phyloP scores from a whole-genome alignment of 1,140 invertebrate species.

The Drosophila sproati region DNA sequence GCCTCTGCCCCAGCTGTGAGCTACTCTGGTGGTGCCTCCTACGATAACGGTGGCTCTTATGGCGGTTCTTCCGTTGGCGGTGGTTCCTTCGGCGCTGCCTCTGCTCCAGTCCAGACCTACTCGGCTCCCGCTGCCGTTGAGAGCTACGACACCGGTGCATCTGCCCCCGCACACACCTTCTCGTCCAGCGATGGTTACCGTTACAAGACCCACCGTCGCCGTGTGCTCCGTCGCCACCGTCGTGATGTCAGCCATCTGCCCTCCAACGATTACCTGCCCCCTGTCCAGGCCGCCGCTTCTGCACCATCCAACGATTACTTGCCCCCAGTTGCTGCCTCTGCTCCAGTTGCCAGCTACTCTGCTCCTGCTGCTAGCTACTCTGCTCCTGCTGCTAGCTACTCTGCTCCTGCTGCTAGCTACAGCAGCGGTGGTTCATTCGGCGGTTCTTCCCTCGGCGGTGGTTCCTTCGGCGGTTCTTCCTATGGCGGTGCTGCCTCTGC shows the following conservation, averaged over 20 bases:
- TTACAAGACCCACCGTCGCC: conserved; percentile 73
- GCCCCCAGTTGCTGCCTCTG: conserved; percentile 60
- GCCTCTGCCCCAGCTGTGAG: conserved; percentile 42
- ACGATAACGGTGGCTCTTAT: too few relatives aligned
- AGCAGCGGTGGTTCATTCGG: too few relatives aligned
- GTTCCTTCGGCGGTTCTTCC: too few relatives aligned
- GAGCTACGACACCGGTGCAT: conserved; percentile 58
- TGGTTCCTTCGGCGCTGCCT: conserved; percentile 39
- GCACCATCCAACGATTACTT: conserved; percentile 66
- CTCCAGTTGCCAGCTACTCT: conserved; percentile 27
- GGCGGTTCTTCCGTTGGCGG: too few relatives aligned
- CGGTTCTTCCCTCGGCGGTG: too few relatives aligned
- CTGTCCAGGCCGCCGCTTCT: conserved; percentile 62
- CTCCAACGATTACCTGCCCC: conserved; percentile 76
- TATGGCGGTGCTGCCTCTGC: conserved; percentile 29
- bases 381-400: conserved; percentile 31
- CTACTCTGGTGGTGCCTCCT: neutral
- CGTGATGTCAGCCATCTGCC: conserved; percentile 73
- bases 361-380: conserved; percentile 28
- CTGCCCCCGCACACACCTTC: conserved; percentile 68
- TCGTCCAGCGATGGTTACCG: conserved; percentile 74
- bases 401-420: too few relatives aligned
- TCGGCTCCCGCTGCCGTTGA: conserved; percentile 44
- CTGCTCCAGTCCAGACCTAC: conserved; percentile 54
- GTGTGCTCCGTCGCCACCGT: conserved; percentile 67